Percentiles rank a stretch among this genome's conserved stretches.
Evolutionary conservation across 2,113 vertebrate species (phyloP).

Genomic region (Potamarius usumacintae): DNA sequence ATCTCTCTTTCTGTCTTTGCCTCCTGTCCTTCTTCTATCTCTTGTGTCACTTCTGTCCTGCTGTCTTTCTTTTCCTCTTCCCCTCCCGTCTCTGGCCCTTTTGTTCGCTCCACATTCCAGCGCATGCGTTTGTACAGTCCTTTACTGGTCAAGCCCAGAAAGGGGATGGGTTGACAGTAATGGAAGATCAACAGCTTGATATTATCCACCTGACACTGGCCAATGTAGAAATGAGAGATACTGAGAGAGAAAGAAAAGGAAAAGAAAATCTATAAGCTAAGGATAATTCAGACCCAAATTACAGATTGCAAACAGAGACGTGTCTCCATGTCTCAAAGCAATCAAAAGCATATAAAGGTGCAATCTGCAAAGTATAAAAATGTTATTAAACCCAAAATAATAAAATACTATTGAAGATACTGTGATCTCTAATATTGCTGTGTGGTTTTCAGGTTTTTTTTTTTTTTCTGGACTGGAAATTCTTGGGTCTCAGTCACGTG

Average conservation of each 20-base stretch:
- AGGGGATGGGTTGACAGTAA: constrained; percentile 73
- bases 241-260: constrained; percentile 57
- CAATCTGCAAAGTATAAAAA: not conserved
- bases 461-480: too few relatives aligned
- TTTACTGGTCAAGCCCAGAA: constrained; percentile 61
- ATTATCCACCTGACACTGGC: constrained; percentile 68
- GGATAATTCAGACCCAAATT: not conserved
- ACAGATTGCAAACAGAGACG: too few relatives aligned
- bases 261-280: not conserved
- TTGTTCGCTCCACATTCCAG: constrained; percentile 77
- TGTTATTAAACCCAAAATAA: not conserved
- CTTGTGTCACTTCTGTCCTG: not conserved
- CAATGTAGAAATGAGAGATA: constrained; percentile 78
- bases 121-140: constrained; percentile 83
- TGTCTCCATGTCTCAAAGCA: not conserved
- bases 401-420: not conserved
- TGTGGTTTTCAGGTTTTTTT: too few relatives aligned
- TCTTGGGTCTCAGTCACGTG: too few relatives aligned
- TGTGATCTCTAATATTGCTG: not conserved
- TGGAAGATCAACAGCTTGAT: constrained; percentile 73
- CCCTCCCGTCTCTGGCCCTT: not conserved
- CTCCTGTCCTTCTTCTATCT: constrained; percentile 9
- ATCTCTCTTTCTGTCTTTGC: constrained; percentile 23
- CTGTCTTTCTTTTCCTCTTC: not conserved
- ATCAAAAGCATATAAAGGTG: not conserved